Base-by-base conservation (phyloP, 2,113 vertebrate genomes). In the Helogale parvula region DNA sequence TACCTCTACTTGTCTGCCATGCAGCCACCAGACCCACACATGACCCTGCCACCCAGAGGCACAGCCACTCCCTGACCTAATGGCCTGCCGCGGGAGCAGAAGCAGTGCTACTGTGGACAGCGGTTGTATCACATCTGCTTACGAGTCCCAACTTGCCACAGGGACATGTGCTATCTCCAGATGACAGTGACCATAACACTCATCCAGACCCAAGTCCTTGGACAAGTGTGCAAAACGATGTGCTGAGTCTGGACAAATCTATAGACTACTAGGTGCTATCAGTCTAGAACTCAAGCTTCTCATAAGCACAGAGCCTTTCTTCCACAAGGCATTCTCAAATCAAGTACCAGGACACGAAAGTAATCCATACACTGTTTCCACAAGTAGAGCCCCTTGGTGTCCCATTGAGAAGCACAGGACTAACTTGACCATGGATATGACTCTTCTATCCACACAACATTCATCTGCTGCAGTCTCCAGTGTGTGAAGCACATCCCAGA, bases 121-220 rank as follows among this genome's bases (percentile, higher is more conserved):
- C 0, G 2, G 60, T 45, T 35, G 13, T 4, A 63, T 71, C 35
- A 76, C 47, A 83, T 6, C 47, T 12, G 15, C 25, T 72, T 2
- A 5, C 2, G 29, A 15, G 31, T 11, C 57, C 19, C 1, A 12
- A 50, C 0, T 2, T 10, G 1, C n/a, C 38, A 7, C 6, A 6
- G 52, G 12, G 10, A 5, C 21, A 54, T 19, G 60, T 21, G 27
- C 1, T 4, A 25, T 52, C 25, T 80, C 27, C 27, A 6, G 35
- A 50, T 0, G 13, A 31, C 80, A 38, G 1, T 17, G 19, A 47
- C 1, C 0, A 1, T 33, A n/a, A 4, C 15, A 31, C 50, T 54
- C 52, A 12, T 35, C 19, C 19, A 50, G 63, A 57, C 16, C 0
- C 0, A 12, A 29, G 21, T 17, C 41, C 65, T 45, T n/a, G 31